Base-by-base conservation (phyloP, 2,113 vertebrate genomes). In the Hiodon alosoides region DNA sequence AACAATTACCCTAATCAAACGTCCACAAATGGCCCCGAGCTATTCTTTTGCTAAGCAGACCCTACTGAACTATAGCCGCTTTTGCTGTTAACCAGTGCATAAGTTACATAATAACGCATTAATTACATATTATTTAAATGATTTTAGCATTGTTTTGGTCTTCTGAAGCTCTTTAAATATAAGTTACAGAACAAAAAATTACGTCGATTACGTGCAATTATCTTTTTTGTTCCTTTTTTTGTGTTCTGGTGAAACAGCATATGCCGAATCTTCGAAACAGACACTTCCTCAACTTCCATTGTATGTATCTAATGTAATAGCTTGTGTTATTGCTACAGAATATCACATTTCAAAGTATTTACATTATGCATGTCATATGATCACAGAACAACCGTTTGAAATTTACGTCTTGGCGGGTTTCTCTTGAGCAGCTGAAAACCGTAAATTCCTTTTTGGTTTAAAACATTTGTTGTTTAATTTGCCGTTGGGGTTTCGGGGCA, bases 1-100 rank as follows among this genome's bases (percentile, higher is more conserved):
- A 90, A 91, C 90, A 92, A 93, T 93, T 91, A 93, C 88, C 82
- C 86, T 85, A 90, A 92, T 93, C 92, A 92, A 93, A 91, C 88
- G 86, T 88, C 89, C 84, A 86, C 82, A 85, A 67, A 87, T 89
- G 74, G 93, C 93, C 94, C 77, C 78, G 84, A 90, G 91, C 91
- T 67, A 82, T 84, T 78, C 83, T 89, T 87, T 73, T 57, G 78
- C 69, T 73, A 71, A 79, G 68, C 60, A 84, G 83, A 81, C 46
- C 50, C 11, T 70, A 17, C 54, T 77, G 80, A 77, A 72, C 74
- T 50, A 78, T 79, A 78, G 82, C 81, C 81, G 80, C 85, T 68
- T 67, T 80, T 51, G 85, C 75, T 81, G 66, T 77, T 77, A 80
- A 83, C 80, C 73, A 53, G 66, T 73, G 73, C 77, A 60, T 61